phyloP scores from a whole-genome alignment of 2,797 vertebrate genomes.

The Nannoperca obscura region DNA sequence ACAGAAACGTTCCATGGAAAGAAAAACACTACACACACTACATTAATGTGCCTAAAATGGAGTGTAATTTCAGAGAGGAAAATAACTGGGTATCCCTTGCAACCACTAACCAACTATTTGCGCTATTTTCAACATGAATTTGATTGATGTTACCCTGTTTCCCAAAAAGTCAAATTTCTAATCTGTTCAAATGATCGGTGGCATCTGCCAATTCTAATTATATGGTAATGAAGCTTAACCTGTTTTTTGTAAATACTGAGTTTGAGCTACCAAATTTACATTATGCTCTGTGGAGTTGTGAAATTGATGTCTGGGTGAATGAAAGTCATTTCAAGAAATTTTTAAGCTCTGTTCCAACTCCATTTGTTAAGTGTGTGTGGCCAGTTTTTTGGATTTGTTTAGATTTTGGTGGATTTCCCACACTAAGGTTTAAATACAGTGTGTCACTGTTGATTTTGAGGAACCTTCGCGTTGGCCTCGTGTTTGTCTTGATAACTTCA shows the following conservation, averaged over 20 bases:
- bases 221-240: constrained; percentile 49
- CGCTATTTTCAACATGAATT: constrained; percentile 72
- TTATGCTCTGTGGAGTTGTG: background rate
- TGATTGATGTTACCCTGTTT: constrained; percentile 59
- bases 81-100: constrained; percentile 65
- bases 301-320: constrained; percentile 32
- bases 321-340: constrained; percentile 30
- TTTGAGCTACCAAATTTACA: constrained; percentile 40
- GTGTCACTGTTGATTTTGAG: constrained; percentile 53
- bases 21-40: constrained; percentile 56
- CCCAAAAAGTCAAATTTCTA: constrained; percentile 41
- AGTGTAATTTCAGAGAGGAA: constrained; percentile 70
- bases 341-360: constrained; percentile 25
- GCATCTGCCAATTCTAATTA: constrained; percentile 63
- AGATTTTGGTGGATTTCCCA: constrained; percentile 55
- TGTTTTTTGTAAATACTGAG: constrained; percentile 53
- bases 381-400: constrained; percentile 58
- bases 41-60: constrained; percentile 66
- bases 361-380: constrained; percentile 52
- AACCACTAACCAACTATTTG: constrained; percentile 75
- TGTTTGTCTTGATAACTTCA: constrained; percentile 71
- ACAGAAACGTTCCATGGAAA: constrained; percentile 49
- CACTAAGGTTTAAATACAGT: constrained; percentile 63
- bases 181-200: constrained; percentile 59
- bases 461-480: constrained; percentile 28